A percentile compares a stretch with the other conserved stretches of the same genome.
Conservation (phyloP, 2,113 vertebrate species). For the Petroica traversi region DNA sequence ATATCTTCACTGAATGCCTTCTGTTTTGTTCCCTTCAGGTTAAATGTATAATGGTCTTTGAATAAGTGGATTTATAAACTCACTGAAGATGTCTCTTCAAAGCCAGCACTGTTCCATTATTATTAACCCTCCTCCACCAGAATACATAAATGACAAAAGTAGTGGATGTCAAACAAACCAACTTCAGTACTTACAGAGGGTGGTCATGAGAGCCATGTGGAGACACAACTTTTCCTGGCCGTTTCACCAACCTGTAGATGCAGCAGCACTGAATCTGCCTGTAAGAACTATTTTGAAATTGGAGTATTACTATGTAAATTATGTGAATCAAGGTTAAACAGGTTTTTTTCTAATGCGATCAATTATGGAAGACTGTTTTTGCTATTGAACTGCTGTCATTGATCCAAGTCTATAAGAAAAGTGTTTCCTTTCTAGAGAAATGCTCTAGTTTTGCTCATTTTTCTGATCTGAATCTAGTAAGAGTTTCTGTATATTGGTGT, state of each 20-base stretch:
- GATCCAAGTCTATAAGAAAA: background rate
- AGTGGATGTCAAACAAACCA: conserved; percentile 86
- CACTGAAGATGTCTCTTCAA: conserved; percentile 74
- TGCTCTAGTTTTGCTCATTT: background rate
- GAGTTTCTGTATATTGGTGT: background rate
- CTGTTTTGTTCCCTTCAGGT: background rate
- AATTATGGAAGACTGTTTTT: background rate
- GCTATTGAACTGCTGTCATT: background rate
- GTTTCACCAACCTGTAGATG: conserved; percentile 92
- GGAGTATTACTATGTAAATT: background rate
- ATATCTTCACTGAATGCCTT: background rate
- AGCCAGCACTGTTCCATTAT: conserved; percentile 35
- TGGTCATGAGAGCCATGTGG: conserved; percentile 87
- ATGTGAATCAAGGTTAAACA: background rate
- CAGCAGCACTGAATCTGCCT: conserved; percentile 83
- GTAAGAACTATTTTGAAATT: conserved; percentile 74
- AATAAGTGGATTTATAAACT: background rate
- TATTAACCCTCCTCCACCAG: conserved; percentile 87
- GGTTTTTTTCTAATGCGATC: background rate
- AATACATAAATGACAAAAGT: conserved; percentile 78
- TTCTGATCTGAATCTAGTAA: background rate
- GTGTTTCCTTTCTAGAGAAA: background rate
- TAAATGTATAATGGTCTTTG: background rate
- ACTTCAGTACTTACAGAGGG: conserved; percentile 87
- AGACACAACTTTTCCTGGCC: conserved; percentile 90